These are phyloP conservation scores for Pilophorus perplexus DNA, from an alignment of 2,888 invertebrate species.

Conservation along the genomic window DNA sequence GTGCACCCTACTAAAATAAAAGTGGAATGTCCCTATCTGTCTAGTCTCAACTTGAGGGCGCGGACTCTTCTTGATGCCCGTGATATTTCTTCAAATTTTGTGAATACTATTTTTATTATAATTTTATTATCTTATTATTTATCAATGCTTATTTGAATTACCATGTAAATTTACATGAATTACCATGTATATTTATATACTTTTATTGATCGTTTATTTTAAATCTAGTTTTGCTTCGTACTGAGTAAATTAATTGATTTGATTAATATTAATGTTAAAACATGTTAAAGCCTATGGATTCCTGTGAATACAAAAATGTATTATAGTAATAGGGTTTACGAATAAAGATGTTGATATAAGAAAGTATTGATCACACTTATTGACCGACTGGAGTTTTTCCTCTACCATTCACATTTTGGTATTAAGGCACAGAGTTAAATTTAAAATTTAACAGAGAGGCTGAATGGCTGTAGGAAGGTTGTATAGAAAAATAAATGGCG, in stretches of 20 bases:
- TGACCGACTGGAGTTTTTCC: too few species aligned
- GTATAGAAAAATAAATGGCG: too few species aligned
- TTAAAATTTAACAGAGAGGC: too few species aligned
- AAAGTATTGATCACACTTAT: constrained; percentile 14
- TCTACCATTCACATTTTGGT: too few species aligned
- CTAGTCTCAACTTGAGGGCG: constrained; percentile 32
- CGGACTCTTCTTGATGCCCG: constrained; percentile 27
- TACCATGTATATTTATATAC: constrained; percentile 29
- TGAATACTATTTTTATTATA: constrained; percentile 26
- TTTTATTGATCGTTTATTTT: constrained; percentile 19
- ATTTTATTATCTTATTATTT: constrained; percentile 22
- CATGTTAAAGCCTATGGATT: constrained; percentile 4
- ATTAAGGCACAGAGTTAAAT: too few species aligned
- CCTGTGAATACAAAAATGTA: constrained; percentile 32
- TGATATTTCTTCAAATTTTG: constrained; percentile 26
- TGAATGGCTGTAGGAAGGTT: too few species aligned
- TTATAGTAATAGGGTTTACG: constrained; percentile 11
- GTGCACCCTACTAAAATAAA: constrained; percentile 7
- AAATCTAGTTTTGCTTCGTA: constrained; percentile 32
- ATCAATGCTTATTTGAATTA: constrained; percentile 29
- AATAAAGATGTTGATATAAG: constrained; percentile 23
- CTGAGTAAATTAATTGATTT: constrained; percentile 34
- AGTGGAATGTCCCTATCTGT: constrained; percentile 27
- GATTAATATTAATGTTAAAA: constrained; percentile 12
- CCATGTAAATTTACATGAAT: too few species aligned